These are phyloP conservation scores for Spilarctia lutea DNA, from an alignment of 2,888 invertebrate species.

Conservation along the genomic window DNA sequence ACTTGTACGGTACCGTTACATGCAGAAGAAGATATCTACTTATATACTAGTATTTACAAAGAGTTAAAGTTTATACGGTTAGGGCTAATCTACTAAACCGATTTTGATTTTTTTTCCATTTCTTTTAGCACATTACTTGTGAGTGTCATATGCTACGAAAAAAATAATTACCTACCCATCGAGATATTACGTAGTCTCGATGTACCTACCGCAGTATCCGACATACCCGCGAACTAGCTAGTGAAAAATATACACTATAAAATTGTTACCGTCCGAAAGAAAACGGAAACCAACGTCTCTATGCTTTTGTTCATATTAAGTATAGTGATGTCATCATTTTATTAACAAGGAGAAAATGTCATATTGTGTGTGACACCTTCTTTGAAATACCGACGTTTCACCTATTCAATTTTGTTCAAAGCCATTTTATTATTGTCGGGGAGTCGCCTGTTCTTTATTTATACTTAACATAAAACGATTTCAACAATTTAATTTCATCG, in stretches of 20 bases:
- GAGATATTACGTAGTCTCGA: too few relatives aligned
- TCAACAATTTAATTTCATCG: slow-evolving; percentile 79
- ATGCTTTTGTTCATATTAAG: background rate
- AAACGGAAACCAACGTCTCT: background rate
- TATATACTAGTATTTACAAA: too few relatives aligned
- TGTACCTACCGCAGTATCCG: too few relatives aligned
- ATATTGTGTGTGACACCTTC: slow-evolving; percentile 52
- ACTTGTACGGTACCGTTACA: slow-evolving; percentile 59
- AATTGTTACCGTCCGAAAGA: background rate
- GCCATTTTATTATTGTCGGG: slow-evolving; percentile 64
- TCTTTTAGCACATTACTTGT: too few relatives aligned
- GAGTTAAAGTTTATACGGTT: too few relatives aligned
- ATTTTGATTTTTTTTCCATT: too few relatives aligned
- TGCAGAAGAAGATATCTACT: background rate
- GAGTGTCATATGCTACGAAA: too few relatives aligned
- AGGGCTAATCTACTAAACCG: too few relatives aligned
- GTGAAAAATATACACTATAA: background rate
- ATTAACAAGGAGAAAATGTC: slow-evolving; percentile 38
- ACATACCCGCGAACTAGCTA: too few relatives aligned
- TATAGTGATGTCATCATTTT: slow-evolving; percentile 8
- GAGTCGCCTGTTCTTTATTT: slow-evolving; percentile 65
- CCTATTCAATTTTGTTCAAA: slow-evolving; percentile 57
- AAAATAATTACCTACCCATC: too few relatives aligned
- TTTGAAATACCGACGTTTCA: slow-evolving; percentile 57
- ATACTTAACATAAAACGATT: slow-evolving; percentile 72